A percentile compares a stretch with the other conserved stretches of the same genome.
phyloP scores from a whole-genome alignment of 2,113 vertebrate genomes.

The Amazona guildingii region DNA sequence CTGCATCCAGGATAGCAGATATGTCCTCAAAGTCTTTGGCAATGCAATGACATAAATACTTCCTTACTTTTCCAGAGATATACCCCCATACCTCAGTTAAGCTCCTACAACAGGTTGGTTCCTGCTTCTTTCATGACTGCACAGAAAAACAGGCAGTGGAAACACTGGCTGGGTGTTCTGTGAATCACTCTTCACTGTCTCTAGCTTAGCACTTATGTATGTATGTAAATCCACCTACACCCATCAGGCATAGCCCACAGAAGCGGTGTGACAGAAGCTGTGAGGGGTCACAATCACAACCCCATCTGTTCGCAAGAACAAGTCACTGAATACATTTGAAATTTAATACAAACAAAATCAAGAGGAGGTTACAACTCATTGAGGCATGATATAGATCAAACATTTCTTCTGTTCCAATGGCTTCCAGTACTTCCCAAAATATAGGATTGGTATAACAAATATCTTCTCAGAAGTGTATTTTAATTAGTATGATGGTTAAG shows the following conservation, averaged over 20 bases:
- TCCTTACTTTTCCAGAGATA: not conserved
- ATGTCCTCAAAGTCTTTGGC: not conserved
- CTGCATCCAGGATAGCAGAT: not conserved
- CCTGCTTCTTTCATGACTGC: not conserved
- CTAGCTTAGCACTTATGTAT: not conserved
- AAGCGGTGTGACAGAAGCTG: conserved; percentile 28
- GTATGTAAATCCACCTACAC: conserved; percentile 51
- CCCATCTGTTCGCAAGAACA: conserved; percentile 23
- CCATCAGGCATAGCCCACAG: not conserved
- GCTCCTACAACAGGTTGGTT: not conserved
- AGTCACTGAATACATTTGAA: conserved; percentile 9
- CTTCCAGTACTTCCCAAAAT: not conserved
- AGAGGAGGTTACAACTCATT: not conserved
- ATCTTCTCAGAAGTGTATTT: not conserved
- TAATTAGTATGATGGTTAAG: not conserved
- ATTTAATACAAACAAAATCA: conserved; percentile 19
- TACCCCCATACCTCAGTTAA: not conserved
- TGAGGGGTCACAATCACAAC: conserved; percentile 42
- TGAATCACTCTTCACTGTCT: conserved; percentile 30
- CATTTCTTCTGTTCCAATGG: accelerated
- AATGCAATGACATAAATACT: not conserved
- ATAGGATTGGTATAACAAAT: not conserved
- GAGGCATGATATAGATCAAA: not conserved
- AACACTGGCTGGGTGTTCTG: not conserved
- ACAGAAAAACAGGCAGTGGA: not conserved